phyloP scores from a whole-genome alignment of 2,797 vertebrate genomes.

The Phoxinus dragarum region DNA sequence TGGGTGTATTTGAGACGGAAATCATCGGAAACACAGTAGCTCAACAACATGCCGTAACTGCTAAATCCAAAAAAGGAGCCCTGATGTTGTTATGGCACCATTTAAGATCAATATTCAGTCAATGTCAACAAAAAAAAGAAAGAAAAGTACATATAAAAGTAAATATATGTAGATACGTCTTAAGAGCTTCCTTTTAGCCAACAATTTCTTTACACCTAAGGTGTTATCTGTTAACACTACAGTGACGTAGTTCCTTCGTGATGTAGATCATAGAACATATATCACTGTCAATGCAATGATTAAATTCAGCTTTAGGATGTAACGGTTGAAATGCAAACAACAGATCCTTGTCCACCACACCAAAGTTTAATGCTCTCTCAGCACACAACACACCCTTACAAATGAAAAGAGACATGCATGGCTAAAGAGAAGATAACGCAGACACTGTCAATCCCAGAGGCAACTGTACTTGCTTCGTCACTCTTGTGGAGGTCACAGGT shows the following conservation, averaged over 20 bases:
- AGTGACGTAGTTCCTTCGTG: not conserved
- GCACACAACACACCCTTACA: constrained; percentile 13
- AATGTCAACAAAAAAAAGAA: not conserved
- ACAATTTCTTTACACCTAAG: not conserved
- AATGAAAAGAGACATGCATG: not conserved
- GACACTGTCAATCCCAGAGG: not conserved
- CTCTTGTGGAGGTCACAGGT: not conserved
- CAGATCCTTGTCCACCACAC: not conserved
- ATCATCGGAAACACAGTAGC: not conserved
- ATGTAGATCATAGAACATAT: not conserved
- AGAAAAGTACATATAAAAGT: not conserved
- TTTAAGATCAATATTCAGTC: not conserved
- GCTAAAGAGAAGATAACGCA: not conserved
- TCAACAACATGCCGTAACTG: not conserved
- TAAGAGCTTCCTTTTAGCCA: not conserved
- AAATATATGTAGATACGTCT: not conserved
- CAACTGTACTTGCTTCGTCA: not conserved
- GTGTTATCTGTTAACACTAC: not conserved
- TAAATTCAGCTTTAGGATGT: not conserved
- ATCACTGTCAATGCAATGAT: not conserved
- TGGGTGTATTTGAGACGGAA: not conserved
- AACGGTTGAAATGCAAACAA: not conserved
- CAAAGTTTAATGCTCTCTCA: not conserved
- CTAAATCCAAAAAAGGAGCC: not conserved
- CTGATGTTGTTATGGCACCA: not conserved